Evolutionary conservation across 2,888 invertebrate species (phyloP), one percentile per base, ranked within the genome.

Genomic region (Mesochorus sp.): DNA sequence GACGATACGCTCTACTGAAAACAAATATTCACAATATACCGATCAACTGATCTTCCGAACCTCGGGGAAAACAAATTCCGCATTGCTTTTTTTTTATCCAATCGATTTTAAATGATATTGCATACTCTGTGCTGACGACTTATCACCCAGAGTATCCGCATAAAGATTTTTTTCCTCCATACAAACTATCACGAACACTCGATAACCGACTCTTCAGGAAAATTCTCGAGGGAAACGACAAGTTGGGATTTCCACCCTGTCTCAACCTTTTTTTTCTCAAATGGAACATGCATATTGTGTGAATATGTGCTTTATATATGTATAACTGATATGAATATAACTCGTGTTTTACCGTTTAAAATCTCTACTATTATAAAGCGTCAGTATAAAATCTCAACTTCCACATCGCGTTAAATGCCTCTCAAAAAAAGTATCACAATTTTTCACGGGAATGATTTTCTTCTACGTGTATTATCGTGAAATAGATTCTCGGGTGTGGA

Each of bases 11-110:
- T 34, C 1, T 8, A 34, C 3, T 8, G 8, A 8, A 39, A 39
- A 8, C 3, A 39, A 39, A 12, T 8, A 14, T 19, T 12, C 10
- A 1, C 21, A 4, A 34, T 37, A 64, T 42, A 39, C 42, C 21
- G 8, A 55, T 55, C 17, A 67, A 67, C 55, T 55, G 19, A 55
- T 55, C 37, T 70, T 14, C 34, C 4, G 6, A 24, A 24, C 49
- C 47, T 37, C n/a, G 14, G 0, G 49, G 37, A 37, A 19, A 34
- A 21, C 21, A n/a, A n/a, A 12, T 0, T 17, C 17, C 49, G 14
- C 12, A 1, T 39, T 5, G n/a, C n/a, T 39, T 2, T 2, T 39
- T 1, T 12, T 39, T 39, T 1, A 12, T 39, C 39, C 12, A 39
- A 12, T 39, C 12, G 12, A 39, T 2, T n/a, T n/a, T n/a, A n/a